A percentile compares a stretch with the other conserved stretches of the same genome.
phyloP scores from a whole-genome alignment of 1,140 invertebrate species.

The Goniozus legneri region DNA sequence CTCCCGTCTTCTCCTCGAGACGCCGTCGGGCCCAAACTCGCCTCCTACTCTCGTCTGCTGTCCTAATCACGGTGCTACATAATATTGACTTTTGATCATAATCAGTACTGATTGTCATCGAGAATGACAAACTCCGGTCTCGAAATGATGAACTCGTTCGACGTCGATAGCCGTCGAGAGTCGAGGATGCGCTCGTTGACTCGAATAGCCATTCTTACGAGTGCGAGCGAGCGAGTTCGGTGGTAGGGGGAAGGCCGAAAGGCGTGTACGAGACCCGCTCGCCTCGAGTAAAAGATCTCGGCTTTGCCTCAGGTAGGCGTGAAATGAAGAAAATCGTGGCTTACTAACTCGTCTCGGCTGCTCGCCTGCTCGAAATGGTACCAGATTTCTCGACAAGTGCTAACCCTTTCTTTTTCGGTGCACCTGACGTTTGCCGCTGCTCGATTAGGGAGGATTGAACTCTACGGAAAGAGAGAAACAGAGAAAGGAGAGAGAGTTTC shows the following conservation, averaged over 20 bases:
- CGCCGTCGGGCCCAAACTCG: not conserved
- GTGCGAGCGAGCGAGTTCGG: too few relatives aligned
- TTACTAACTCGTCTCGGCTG: too few relatives aligned
- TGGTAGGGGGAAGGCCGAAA: slow-evolving; percentile 1
- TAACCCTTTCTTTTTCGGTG: slow-evolving; percentile 27
- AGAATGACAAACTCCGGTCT: not conserved
- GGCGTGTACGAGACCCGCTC: not conserved
- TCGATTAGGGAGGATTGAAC: too few relatives aligned
- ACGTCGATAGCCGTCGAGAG: too few relatives aligned
- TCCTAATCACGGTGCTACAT: slow-evolving; percentile 8
- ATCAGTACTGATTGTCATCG: slow-evolving; percentile 13
- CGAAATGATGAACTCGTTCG: slow-evolving; percentile 14
- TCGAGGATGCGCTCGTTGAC: too few relatives aligned
- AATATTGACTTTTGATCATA: slow-evolving; percentile 23
- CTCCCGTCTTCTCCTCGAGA: not conserved
- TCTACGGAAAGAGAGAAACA: too few relatives aligned
- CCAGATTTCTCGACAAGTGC: slow-evolving; percentile 32
- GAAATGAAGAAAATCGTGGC: not conserved
- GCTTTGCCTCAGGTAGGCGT: not conserved
- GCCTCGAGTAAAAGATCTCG: not conserved
- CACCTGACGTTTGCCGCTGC: not conserved
- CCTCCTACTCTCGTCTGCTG: not conserved
- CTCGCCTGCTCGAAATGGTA: slow-evolving; percentile 26
- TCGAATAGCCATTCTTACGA: too few relatives aligned
- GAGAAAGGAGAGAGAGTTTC: not conserved